Conservation (phyloP, 2,888 invertebrate genomes). For the Cryptocheilus praepositus region DNA sequence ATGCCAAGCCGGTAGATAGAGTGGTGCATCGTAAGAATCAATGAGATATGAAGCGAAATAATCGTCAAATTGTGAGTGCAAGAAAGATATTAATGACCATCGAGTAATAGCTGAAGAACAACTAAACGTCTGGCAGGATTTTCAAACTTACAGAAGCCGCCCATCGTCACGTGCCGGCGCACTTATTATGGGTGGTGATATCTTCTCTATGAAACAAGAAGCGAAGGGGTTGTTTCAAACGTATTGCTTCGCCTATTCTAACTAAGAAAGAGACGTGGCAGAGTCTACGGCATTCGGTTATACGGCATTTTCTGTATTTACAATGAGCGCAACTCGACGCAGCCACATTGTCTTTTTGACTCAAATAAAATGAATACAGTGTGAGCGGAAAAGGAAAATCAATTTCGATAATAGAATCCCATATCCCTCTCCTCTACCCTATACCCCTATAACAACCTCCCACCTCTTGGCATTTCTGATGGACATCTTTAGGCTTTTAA, state of each 20-base stretch:
- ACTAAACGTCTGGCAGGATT: constrained; percentile 54
- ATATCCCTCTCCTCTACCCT: no score
- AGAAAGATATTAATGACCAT: constrained; percentile 39
- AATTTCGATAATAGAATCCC: no score
- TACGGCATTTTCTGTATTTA: no score
- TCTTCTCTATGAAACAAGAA: constrained; percentile 72
- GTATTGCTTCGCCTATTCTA: no score
- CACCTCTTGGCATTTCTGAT: no score
- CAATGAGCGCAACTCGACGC: constrained; percentile 20
- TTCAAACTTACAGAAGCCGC: constrained; percentile 69
- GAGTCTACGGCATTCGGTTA: no score
- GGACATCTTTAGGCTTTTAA: no score
- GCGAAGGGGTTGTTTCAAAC: constrained; percentile 35
- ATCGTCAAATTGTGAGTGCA: constrained; percentile 44
- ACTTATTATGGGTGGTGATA: constrained; percentile 70
- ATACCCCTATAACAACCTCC: no score
- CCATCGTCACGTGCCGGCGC: constrained; percentile 65
- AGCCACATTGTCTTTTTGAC: constrained; percentile 59
- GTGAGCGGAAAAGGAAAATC: neutral
- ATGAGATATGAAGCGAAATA: constrained; percentile 46
- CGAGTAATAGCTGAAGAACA: constrained; percentile 40
- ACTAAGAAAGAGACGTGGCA: no score
- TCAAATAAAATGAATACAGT: constrained; percentile 28
- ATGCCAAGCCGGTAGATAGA: constrained; percentile 43
- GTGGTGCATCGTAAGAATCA: constrained; percentile 45